Evolutionary conservation across 2,888 invertebrate genomes (phyloP), one percentile per base, ranked within the genome.

Genomic region (Spodoptera picta): DNA sequence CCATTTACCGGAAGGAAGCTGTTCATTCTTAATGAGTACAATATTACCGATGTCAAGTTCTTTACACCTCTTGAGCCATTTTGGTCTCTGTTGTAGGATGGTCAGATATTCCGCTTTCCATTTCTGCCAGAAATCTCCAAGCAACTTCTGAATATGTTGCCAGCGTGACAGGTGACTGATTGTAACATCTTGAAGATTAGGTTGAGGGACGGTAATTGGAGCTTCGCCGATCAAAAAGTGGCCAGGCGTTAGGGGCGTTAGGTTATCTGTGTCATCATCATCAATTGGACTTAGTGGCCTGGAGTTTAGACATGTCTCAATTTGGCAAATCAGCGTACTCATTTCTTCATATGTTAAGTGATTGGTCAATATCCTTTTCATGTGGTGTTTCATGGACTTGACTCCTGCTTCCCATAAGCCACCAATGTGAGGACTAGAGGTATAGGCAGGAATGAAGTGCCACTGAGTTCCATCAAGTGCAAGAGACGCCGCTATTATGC

Each of bases 91-190:
- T 14, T 14, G 14, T 14, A 14, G 14, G 14, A 0, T 14, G 14
- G 14, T 14, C 14, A 14, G 14, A 14, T 14, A 14, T 14, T 14
- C 14, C 14, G 14, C 14, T 14, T 14, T 0, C 14, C 14, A 14
- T 14, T 14, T 14, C 14, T 14, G 14, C 14, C 14, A 14, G 14
- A 76, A 74, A 50, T 75, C 69, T 41, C 10, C 11, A 19, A 78
- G 46, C 23, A 78, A 24, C 27, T 65, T 67, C 58, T 79, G 78
- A 12, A 51, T 53, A 11, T 65, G 52, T 31, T 77, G 72, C 78
- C 80, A 80, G 9, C 80, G 60, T 9, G 60, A 45, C 19, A 77
- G 50, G 24, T 57, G 31, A 31, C 14, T 60, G 0, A 73, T 41
- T 1, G 46, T 60, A 19, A 62, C 45, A 19, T 65, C 45, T 41